phyloP scores from a whole-genome alignment of 1,140 invertebrate species.

The Catajapyx aquilonaris region DNA sequence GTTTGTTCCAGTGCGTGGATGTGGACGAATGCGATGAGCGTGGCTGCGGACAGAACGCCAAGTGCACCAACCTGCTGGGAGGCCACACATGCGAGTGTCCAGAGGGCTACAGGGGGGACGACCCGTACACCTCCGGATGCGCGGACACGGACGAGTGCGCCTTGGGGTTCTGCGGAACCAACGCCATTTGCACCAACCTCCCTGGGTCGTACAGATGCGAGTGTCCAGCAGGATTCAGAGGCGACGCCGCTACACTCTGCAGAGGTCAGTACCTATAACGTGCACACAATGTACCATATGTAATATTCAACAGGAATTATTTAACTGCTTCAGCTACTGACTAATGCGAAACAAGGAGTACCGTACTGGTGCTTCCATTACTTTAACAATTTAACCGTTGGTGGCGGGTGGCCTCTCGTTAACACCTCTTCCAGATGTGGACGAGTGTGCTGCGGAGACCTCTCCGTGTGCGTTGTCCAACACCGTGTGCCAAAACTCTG shows the following conservation, averaged over 20 bases:
- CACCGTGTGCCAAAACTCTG: slow-evolving; percentile 49
- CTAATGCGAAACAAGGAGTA: too few species aligned
- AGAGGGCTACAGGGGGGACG: slow-evolving; percentile 50
- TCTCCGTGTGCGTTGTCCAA: slow-evolving; percentile 40
- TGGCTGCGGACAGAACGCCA: slow-evolving; percentile 55
- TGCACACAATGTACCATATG: background rate
- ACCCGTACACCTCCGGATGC: slow-evolving; percentile 35
- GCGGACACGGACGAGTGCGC: slow-evolving; percentile 45
- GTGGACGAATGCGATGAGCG: slow-evolving; percentile 55
- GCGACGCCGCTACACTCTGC: slow-evolving; percentile 45
- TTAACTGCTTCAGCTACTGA: too few species aligned
- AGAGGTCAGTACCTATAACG: slow-evolving; percentile 29
- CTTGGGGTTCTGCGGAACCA: slow-evolving; percentile 40
- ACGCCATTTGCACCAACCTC: slow-evolving; percentile 47
- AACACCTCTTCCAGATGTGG: slow-evolving; percentile 24
- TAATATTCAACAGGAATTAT: too few species aligned
- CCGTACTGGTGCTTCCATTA: too few species aligned
- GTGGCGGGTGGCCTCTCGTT: too few species aligned
- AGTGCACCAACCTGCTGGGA: slow-evolving; percentile 57
- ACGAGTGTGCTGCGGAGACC: slow-evolving; percentile 24
- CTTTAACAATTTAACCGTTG: too few species aligned
- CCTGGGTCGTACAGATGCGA: slow-evolving; percentile 47
- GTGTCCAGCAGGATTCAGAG: slow-evolving; percentile 51
- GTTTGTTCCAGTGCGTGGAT: slow-evolving; percentile 54
- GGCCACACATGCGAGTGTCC: slow-evolving; percentile 63